phyloP scores from a whole-genome alignment of 2,888 invertebrate species.

The Aphelenchoides bicaudatus region DNA sequence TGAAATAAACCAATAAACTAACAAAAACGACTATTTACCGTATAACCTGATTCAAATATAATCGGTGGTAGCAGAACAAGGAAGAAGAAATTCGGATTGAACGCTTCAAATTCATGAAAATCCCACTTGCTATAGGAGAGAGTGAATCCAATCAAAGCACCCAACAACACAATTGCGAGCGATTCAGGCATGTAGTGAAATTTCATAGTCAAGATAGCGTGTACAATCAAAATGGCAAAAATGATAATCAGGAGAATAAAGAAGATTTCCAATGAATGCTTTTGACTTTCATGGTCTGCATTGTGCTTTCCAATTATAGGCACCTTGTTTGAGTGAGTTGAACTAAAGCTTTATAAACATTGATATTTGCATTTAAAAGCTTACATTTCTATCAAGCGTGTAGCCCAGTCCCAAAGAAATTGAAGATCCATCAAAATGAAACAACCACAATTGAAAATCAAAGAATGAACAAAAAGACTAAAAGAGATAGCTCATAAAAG shows the following conservation, averaged over 20 bases:
- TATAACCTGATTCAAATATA: slow-evolving; percentile 88
- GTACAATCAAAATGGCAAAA: slow-evolving; percentile 86
- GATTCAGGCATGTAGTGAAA: slow-evolving; percentile 96
- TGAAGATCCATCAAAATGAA: too few species aligned
- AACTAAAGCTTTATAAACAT: neutral
- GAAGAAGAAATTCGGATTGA: slow-evolving; percentile 96
- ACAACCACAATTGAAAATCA: too few species aligned
- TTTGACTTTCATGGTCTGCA: slow-evolving; percentile 66
- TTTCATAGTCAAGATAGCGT: slow-evolving; percentile 87
- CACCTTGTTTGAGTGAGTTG: slow-evolving; percentile 24
- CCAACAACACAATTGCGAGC: slow-evolving; percentile 83
- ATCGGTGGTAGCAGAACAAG: slow-evolving; percentile 92
- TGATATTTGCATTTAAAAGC: neutral
- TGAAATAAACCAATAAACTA: slow-evolving; percentile 19
- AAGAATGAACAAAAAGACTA: too few species aligned
- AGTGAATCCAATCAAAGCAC: slow-evolving; percentile 51
- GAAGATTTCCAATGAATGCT: slow-evolving; percentile 73
- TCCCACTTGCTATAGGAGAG: slow-evolving; percentile 50
- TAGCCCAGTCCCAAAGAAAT: too few species aligned
- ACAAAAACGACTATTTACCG: slow-evolving; percentile 44
- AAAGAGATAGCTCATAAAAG: too few species aligned
- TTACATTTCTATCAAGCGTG: neutral
- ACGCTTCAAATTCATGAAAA: slow-evolving; percentile 76
- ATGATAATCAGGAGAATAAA: slow-evolving; percentile 92
- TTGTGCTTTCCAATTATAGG: slow-evolving; percentile 36